Conservation (phyloP, 2,113 vertebrate genomes). For the Anolis carolinensis region DNA sequence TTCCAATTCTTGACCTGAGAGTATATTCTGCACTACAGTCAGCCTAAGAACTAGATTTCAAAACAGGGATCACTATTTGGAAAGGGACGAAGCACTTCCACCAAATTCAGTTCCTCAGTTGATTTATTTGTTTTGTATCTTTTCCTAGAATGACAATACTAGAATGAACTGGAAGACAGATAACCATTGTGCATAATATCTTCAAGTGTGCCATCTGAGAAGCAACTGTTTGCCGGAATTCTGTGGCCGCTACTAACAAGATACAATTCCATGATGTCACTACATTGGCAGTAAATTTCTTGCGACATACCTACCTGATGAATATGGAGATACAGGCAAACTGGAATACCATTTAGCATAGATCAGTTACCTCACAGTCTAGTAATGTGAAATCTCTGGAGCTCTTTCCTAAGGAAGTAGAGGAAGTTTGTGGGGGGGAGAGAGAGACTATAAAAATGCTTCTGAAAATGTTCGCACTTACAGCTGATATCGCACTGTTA, state of each 20-base stretch:
- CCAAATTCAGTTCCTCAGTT: not conserved
- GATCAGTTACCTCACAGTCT: conserved; percentile 72
- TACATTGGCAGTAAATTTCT: fast-evolving
- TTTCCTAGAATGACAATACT: not conserved
- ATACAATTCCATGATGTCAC: not conserved
- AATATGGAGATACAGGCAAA: conserved; percentile 53
- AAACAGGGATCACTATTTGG: not conserved
- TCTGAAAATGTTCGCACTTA: not conserved
- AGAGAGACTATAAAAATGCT: conserved; percentile 26
- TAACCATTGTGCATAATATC: not conserved
- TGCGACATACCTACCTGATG: conserved; percentile 17
- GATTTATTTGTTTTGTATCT: not conserved
- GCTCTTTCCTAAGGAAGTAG: not conserved
- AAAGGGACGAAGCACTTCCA: not conserved
- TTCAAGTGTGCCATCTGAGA: conserved; percentile 4
- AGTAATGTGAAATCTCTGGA: conserved; percentile 54
- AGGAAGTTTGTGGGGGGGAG: conserved; percentile 33
- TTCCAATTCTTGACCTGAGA: not conserved
- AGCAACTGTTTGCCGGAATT: fast-evolving
- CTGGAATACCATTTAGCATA: conserved; percentile 63
- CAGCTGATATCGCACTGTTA: not conserved
- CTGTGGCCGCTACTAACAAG: not conserved
- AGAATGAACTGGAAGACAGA: not conserved
- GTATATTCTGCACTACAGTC: no score
- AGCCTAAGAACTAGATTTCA: not conserved